Evolutionary conservation across 2,113 vertebrate genomes (phyloP).

Genomic region (Podilymbus podiceps): DNA sequence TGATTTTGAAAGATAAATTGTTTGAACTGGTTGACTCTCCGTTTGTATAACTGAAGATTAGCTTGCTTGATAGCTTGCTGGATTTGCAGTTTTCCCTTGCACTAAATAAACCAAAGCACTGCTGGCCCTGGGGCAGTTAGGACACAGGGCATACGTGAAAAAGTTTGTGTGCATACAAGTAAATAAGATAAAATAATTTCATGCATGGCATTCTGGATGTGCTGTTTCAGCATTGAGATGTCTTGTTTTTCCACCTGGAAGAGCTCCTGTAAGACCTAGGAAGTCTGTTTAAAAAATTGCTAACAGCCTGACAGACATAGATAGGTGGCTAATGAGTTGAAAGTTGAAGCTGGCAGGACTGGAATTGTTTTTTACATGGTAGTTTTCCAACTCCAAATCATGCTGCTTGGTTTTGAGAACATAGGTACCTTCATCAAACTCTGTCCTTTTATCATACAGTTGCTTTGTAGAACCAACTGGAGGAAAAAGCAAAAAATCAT

Average conservation of each 20-base stretch:
- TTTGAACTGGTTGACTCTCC: slow-evolving; percentile 9
- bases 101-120: background rate
- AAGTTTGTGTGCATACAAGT: background rate
- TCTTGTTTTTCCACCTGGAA: background rate
- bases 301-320: background rate
- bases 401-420: background rate
- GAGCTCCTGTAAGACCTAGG: background rate
- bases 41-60: background rate
- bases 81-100: slow-evolving; percentile 18
- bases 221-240: background rate
- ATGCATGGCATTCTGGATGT: background rate
- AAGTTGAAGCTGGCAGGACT: background rate
- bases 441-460: background rate
- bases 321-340: background rate
- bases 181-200: background rate
- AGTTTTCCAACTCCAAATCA: background rate
- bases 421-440: background rate
- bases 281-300: background rate
- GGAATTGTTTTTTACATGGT: background rate
- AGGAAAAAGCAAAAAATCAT: background rate
- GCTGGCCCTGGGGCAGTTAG: background rate
- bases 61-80: background rate
- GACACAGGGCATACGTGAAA: background rate
- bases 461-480: background rate
- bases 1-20: slow-evolving; percentile 37